Percentiles rank a stretch among this genome's conserved stretches.
Conservation (phyloP, 2,113 vertebrate genomes). For the Alosa alosa region DNA sequence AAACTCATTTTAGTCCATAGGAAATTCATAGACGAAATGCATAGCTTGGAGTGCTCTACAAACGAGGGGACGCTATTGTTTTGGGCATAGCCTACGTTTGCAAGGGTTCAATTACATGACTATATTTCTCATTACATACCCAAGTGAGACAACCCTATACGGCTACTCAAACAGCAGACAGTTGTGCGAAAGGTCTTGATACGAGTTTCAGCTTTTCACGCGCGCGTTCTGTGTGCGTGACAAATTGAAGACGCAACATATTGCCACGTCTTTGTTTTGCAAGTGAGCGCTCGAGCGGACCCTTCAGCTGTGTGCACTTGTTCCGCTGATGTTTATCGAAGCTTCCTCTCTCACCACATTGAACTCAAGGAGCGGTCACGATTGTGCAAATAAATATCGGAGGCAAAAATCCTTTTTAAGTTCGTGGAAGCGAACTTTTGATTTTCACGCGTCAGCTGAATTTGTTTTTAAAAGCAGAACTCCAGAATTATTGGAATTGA, state of each 20-base stretch:
- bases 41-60: background rate
- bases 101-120: background rate
- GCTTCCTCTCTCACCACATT: background rate
- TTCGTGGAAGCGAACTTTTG: background rate
- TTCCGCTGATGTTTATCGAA: constrained; percentile 10
- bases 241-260: constrained; percentile 23
- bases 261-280: constrained; percentile 19
- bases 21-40: background rate
- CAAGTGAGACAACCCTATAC: background rate
- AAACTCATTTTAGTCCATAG: background rate
- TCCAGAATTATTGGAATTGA: background rate
- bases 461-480: background rate
- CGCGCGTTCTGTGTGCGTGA: constrained; percentile 2
- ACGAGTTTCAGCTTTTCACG: background rate
- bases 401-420: background rate
- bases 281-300: constrained; percentile 21
- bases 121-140: background rate
- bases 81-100: background rate
- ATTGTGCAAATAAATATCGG: background rate
- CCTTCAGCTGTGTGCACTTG: background rate
- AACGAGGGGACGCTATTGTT: background rate
- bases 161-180: background rate
- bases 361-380: constrained; percentile 11
- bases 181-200: background rate
- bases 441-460: background rate